Evolutionary conservation across 2,888 invertebrate species (phyloP).

Genomic region (Drosophila longiperda): DNA sequence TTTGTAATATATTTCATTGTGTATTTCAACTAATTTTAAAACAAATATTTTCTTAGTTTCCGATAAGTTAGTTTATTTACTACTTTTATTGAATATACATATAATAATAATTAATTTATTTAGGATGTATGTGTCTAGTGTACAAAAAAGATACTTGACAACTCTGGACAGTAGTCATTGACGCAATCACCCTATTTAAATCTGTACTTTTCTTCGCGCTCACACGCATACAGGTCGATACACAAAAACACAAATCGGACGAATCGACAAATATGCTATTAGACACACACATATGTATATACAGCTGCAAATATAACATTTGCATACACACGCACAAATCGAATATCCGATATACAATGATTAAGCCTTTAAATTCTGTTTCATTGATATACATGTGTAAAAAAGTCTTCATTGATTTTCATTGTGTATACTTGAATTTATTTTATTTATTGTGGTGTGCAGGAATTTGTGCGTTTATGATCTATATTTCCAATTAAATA

Average conservation of each 20-base stretch:
- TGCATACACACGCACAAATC: background rate
- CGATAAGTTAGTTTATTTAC: background rate
- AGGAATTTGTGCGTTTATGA: background rate
- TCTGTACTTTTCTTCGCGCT: too few relatives aligned
- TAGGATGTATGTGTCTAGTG: conserved; percentile 7
- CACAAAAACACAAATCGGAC: too few relatives aligned
- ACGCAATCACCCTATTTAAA: too few relatives aligned
- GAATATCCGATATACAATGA: background rate
- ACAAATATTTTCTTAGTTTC: background rate
- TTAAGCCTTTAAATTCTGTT: background rate
- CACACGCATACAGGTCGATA: too few relatives aligned
- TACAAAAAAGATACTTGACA: too few relatives aligned
- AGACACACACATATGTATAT: conserved; percentile 6
- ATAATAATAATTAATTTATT: conserved; percentile 3
- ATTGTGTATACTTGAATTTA: background rate
- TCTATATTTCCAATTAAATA: background rate
- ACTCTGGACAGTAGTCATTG: too few relatives aligned
- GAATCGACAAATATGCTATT: conserved; percentile 32
- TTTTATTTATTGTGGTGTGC: background rate
- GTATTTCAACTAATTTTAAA: background rate
- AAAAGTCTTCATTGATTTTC: background rate
- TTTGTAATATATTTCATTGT: background rate
- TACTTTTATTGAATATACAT: background rate
- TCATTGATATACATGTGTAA: background rate
- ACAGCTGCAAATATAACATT: background rate